Conservation (phyloP, 2,797 vertebrate genomes). For the Squalus acanthias region DNA sequence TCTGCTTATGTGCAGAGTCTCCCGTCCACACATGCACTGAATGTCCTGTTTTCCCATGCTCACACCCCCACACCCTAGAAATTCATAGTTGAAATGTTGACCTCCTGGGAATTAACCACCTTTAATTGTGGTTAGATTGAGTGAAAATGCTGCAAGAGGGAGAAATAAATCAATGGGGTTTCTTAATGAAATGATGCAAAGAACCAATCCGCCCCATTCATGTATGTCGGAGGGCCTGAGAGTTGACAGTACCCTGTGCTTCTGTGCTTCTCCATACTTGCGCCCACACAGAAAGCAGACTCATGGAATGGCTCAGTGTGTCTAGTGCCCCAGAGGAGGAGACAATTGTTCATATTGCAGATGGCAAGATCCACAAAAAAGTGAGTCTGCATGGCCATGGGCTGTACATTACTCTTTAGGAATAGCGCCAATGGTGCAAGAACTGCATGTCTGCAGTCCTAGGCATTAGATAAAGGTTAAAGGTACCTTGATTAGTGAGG, state of each 20-base stretch:
- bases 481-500: background rate
- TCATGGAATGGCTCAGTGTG: too few species aligned
- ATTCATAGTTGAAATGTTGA: too few species aligned
- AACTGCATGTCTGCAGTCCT: background rate
- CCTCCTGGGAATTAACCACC: too few species aligned
- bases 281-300: too few species aligned
- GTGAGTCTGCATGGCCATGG: background rate
- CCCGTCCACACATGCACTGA: background rate
- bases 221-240: background rate
- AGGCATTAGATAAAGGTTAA: background rate
- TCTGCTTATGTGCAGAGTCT: background rate
- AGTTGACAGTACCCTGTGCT: too few species aligned
- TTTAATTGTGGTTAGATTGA: too few species aligned
- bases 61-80: too few species aligned
- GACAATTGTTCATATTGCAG: too few species aligned
- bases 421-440: background rate
- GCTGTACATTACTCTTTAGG: background rate
- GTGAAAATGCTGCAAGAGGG: background rate
- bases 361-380: background rate
- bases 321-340: too few species aligned
- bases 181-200: background rate
- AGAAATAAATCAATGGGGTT: background rate
- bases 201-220: background rate
- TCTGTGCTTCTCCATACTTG: too few species aligned
- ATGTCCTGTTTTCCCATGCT: too few species aligned